Evolutionary conservation across 2,797 vertebrate species (phyloP).

Genomic region (Loris lydekkerianus): DNA sequence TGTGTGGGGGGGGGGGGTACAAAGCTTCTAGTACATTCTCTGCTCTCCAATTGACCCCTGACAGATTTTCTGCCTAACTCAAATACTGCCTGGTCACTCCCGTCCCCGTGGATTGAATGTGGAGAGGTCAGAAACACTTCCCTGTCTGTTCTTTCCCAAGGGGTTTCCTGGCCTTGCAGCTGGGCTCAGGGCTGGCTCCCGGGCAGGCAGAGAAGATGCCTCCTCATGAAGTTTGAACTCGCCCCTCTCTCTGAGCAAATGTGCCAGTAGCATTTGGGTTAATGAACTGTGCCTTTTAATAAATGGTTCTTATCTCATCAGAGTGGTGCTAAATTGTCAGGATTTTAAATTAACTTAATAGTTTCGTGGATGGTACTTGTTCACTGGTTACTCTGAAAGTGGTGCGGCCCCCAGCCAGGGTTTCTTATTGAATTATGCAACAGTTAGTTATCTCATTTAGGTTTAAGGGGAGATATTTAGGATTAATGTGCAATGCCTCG

Average conservation of each 20-base stretch:
- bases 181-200: not conserved
- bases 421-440: constrained; percentile 88
- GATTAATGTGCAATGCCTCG: constrained; percentile 90
- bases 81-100: fast-evolving
- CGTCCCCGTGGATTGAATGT: not conserved
- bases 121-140: not conserved
- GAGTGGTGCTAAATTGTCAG: constrained; percentile 91
- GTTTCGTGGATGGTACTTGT: constrained; percentile 89
- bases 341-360: constrained; percentile 91
- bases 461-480: constrained; percentile 89
- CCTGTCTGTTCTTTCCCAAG: not conserved
- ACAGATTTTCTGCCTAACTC: not conserved
- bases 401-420: constrained; percentile 80
- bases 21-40: not conserved
- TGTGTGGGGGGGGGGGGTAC: fast-evolving
- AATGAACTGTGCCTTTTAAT: constrained; percentile 92
- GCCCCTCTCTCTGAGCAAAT: constrained; percentile 87
- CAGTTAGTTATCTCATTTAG: constrained; percentile 90
- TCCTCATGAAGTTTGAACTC: constrained; percentile 15
- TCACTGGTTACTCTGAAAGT: constrained; percentile 86
- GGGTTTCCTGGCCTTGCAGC: not conserved
- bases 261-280: constrained; percentile 88
- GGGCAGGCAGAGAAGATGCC: not conserved
- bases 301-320: constrained; percentile 90
- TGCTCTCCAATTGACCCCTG: not conserved